A percentile compares a stretch with the other conserved stretches of the same genome.
phyloP scores from a whole-genome alignment of 2,797 vertebrate genomes.

The Amphiprion clarkii region DNA sequence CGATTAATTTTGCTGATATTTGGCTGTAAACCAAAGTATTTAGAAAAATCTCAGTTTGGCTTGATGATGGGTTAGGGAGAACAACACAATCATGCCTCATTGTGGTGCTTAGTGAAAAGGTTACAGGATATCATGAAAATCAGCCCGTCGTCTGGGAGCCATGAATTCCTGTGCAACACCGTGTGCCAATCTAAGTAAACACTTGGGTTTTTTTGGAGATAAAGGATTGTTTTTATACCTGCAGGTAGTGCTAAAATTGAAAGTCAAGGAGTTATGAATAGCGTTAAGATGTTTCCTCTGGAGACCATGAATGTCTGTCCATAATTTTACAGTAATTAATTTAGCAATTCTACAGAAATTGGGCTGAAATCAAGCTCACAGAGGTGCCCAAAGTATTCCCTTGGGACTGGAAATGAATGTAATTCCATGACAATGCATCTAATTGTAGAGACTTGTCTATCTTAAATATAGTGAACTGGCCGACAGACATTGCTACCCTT shows the following conservation, averaged over 20 bases:
- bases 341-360: not conserved
- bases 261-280: not conserved
- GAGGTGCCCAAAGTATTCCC: not conserved
- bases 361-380: not conserved
- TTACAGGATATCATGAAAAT: no score
- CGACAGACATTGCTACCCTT: not conserved
- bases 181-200: no score
- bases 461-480: not conserved
- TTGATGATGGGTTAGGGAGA: no score
- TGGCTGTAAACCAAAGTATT: no score
- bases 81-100: no score
- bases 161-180: no score
- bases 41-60: no score
- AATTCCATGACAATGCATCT: not conserved
- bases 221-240: no score
- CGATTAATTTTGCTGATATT: not conserved
- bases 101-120: no score
- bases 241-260: not conserved
- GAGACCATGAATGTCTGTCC: not conserved
- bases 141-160: no score
- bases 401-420: not conserved
- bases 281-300: not conserved
- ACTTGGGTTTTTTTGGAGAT: no score
- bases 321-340: not conserved
- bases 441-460: not conserved